phyloP scores from a whole-genome alignment of 2,113 vertebrate genomes.

The human region GRCh38 chr9:121927001-121927500 shows the following conservation, averaged over 20 bases:
- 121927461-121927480: background rate
- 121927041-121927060: background rate
- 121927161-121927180: background rate
- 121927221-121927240: background rate
- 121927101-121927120: background rate
- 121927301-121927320: fast-evolving
- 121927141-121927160: background rate
- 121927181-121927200: background rate
- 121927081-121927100: no score
- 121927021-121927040: background rate
- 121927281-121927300: fast-evolving
- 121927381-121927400: constrained; percentile 37
- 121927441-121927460: constrained; percentile 10
- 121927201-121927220: background rate
- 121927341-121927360: background rate
- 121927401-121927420: constrained; percentile 38
- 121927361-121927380: background rate
- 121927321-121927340: background rate
- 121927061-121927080: background rate
- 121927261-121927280: no score
- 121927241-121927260: background rate
- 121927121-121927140: background rate
- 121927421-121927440: background rate
- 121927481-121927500: background rate
- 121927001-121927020: background rate